Evolutionary conservation across 2,797 vertebrate genomes (phyloP).

Genomic region (Hafferia zeledoni): DNA sequence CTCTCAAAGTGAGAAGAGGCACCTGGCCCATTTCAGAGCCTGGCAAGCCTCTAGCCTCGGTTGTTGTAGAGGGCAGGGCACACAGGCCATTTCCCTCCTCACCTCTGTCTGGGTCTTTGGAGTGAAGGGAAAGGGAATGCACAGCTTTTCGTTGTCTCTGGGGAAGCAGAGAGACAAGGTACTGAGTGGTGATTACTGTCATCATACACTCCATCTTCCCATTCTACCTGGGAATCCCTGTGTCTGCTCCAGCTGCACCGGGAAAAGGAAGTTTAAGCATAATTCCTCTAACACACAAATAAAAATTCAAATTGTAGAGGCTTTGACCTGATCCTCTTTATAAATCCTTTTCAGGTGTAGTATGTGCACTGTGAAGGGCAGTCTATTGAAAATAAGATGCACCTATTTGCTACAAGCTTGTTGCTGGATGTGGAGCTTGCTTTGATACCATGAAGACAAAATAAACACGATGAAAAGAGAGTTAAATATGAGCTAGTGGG

Average conservation of each 20-base stretch:
- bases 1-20: not conserved
- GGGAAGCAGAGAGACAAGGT: not conserved
- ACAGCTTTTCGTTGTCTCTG: not conserved
- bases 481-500: slow-evolving; percentile 27
- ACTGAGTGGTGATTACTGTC: not conserved
- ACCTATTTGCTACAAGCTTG: slow-evolving; percentile 19
- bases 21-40: not conserved
- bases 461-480: slow-evolving; percentile 13
- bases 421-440: not conserved
- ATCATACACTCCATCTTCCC: not conserved
- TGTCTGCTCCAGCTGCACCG: not conserved
- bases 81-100: not conserved
- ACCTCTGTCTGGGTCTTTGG: not conserved
- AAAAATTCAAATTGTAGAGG: not conserved
- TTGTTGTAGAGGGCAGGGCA: not conserved
- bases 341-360: not conserved
- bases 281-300: not conserved
- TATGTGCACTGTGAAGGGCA: not conserved
- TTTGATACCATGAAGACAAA: not conserved
- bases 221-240: not conserved
- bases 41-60: not conserved
- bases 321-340: not conserved
- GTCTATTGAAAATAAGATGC: not conserved
- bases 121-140: not conserved
- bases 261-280: not conserved